Percentiles rank a stretch among this genome's conserved stretches.
Evolutionary conservation across 2,113 vertebrate species (phyloP).

Genomic region (Plotosus lineatus): DNA sequence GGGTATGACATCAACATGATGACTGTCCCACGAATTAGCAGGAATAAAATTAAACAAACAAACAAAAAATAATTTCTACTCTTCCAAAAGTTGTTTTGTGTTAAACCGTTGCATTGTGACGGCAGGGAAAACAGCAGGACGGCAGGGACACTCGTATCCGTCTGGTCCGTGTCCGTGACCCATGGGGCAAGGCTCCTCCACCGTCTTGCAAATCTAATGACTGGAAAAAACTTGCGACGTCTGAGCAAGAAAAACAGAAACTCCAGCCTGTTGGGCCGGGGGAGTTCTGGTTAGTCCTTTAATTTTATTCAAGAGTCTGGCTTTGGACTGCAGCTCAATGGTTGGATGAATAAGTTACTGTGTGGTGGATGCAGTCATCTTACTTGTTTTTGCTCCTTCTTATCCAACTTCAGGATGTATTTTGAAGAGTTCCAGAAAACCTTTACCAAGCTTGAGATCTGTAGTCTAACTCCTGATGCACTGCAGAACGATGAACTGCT

Average conservation of each 20-base stretch:
- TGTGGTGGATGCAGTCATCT: background rate
- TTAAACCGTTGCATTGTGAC: background rate
- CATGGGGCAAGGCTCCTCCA: conserved; percentile 87
- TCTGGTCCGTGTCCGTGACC: conserved; percentile 88
- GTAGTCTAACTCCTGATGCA: conserved; percentile 92
- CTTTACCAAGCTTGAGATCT: conserved; percentile 97
- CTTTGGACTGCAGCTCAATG: background rate
- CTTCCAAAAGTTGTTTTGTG: background rate
- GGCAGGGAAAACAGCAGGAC: conserved; percentile 66
- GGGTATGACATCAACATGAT: background rate
- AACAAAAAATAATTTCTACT: background rate
- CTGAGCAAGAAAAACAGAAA: conserved; percentile 82
- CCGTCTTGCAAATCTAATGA: conserved; percentile 77
- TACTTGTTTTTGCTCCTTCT: background rate
- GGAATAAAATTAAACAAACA: background rate
- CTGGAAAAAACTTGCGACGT: conserved; percentile 81
- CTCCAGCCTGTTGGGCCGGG: conserved; percentile 82
- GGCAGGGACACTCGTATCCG: conserved; percentile 72
- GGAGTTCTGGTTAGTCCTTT: conserved; percentile 88
- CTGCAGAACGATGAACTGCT: conserved; percentile 82
- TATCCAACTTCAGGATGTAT: conserved; percentile 84
- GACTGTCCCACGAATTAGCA: background rate
- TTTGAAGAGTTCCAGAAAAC: conserved; percentile 88
- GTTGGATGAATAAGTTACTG: background rate
- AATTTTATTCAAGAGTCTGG: background rate